phyloP scores from a whole-genome alignment of 2,888 invertebrate species.

The Theretra japonica region DNA sequence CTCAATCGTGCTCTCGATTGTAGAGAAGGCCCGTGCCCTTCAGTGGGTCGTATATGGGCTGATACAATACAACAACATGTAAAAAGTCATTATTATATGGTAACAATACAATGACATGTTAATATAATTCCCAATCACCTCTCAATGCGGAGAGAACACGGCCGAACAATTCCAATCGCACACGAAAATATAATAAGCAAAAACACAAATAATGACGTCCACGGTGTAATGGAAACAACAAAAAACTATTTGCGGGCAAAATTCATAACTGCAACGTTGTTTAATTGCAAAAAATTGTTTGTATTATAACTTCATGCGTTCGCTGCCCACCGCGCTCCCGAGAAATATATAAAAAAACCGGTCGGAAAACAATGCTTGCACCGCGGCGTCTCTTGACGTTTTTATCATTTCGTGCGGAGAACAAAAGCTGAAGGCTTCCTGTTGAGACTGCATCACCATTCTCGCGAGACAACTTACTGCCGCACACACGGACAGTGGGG shows the following conservation, averaged over 20 bases:
- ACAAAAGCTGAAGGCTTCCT: conserved; percentile 83
- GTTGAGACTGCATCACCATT: conserved; percentile 82
- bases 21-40: too few relatives aligned
- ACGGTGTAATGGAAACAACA: background rate
- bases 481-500: conserved; percentile 47
- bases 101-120: conserved; percentile 14
- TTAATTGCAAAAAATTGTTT: conserved; percentile 47
- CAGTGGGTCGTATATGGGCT: too few relatives aligned
- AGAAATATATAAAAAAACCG: conserved; percentile 64
- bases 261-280: conserved; percentile 51
- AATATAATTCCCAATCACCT: background rate
- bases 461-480: conserved; percentile 66
- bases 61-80: too few relatives aligned
- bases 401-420: conserved; percentile 81
- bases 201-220: conserved; percentile 21
- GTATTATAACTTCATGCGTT: conserved; percentile 48
- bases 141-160: conserved; percentile 10
- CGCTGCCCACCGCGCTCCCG: conserved; percentile 37
- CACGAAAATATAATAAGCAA: conserved; percentile 25
- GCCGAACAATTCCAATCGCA: background rate
- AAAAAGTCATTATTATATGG: background rate
- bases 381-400: conserved; percentile 78
- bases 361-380: conserved; percentile 78
- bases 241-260: conserved; percentile 37
- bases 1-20: too few relatives aligned